Percentiles rank a stretch among this genome's conserved stretches.
Evolutionary conservation across 2,113 vertebrate species (phyloP).

Genomic region (Xenopus laevis): DNA sequence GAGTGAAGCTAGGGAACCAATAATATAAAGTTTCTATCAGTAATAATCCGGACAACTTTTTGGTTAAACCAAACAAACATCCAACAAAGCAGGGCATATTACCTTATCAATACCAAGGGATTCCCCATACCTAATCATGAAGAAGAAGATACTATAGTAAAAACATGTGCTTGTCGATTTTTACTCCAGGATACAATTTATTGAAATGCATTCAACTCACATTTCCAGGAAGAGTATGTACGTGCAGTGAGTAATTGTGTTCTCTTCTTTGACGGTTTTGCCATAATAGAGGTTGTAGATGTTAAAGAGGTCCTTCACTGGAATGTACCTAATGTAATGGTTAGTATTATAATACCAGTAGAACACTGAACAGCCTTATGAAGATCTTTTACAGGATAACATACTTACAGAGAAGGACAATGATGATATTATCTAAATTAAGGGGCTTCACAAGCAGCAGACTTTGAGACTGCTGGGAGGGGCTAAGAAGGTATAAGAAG

Average conservation of each 20-base stretch:
- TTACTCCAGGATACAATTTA: too few relatives aligned
- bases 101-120: constrained; percentile 64
- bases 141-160: neutral
- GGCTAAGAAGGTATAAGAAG: too few relatives aligned
- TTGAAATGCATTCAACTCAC: too few relatives aligned
- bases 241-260: constrained; percentile 57
- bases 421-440: too few relatives aligned
- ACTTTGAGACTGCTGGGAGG: too few relatives aligned
- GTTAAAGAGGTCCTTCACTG: constrained; percentile 64
- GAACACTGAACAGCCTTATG: neutral
- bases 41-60: too few relatives aligned
- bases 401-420: neutral
- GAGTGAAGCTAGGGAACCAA: constrained; percentile 52
- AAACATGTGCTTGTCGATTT: too few relatives aligned
- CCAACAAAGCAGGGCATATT: neutral
- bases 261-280: constrained; percentile 56
- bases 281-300: constrained; percentile 69
- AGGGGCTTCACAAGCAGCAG: too few relatives aligned
- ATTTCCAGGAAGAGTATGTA: too few relatives aligned
- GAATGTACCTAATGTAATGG: constrained; percentile 64
- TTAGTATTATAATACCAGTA: neutral
- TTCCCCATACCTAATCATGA: constrained; percentile 64
- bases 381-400: neutral
- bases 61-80: too few relatives aligned
- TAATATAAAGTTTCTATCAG: neutral